phyloP scores from a whole-genome alignment of 2,113 vertebrate species.

The Ictalurus punctatus region DNA sequence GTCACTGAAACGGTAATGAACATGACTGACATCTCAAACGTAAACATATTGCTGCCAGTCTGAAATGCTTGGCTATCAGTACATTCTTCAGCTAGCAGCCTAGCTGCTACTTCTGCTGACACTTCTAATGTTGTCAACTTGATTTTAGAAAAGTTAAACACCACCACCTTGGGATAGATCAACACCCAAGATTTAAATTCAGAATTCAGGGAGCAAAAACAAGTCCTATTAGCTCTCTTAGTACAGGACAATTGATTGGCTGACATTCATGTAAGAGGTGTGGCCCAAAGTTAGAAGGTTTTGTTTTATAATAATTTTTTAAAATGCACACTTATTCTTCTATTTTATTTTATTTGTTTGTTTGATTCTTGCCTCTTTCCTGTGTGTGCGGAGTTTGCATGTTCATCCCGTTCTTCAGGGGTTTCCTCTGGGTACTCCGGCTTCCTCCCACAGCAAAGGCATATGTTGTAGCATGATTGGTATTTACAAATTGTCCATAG shows the following conservation, averaged over 20 bases:
- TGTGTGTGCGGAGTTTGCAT: too few species aligned
- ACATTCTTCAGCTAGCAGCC: not conserved
- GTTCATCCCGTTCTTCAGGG: too few species aligned
- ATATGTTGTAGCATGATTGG: too few species aligned
- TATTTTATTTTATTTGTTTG: too few species aligned
- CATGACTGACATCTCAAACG: not conserved
- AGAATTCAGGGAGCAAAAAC: not conserved
- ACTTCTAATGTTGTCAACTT: not conserved
- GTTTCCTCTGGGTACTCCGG: too few species aligned
- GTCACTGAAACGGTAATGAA: not conserved
- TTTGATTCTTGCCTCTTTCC: too few species aligned
- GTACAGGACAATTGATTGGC: not conserved
- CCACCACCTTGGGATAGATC: not conserved
- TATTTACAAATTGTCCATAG: too few species aligned
- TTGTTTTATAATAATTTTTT: not conserved
- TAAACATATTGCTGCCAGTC: not conserved
- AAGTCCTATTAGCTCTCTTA: not conserved
- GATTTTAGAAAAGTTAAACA: too few species aligned
- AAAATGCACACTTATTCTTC: not conserved
- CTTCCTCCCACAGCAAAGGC: too few species aligned
- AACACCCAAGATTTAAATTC: not conserved
- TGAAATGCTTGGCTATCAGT: not conserved
- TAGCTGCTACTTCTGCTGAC: not conserved
- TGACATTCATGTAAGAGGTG: not conserved
- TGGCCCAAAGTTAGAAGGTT: not conserved